Evolutionary conservation across 2,113 vertebrate genomes (phyloP), one percentile per base, ranked within the genome.

Genomic region (Pollachius pollachius): DNA sequence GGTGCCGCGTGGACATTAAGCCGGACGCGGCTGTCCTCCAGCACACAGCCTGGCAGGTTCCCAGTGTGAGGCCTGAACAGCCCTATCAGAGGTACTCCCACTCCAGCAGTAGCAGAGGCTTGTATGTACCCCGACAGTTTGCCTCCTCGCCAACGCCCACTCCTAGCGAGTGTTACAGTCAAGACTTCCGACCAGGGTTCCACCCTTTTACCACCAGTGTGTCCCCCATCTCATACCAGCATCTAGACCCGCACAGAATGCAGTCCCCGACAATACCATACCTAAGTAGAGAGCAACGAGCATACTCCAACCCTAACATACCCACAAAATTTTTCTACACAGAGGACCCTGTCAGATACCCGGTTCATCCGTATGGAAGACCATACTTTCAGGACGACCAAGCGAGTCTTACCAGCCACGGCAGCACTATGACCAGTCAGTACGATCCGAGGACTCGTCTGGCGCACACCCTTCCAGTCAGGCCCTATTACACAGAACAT

Each of bases 1-100:
- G 92, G 74, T 97, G 94, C 84, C 94, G 97, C 12, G 88, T 98
- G 60, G 97, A 98, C 85, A 96, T 98, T 81, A 98, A 97, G 79
- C 97, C 97, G 0, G 96, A 97, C 1, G 96, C 95, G 69, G 87
- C 94, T 0, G 94, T 95, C 37, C 88, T 96, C 54, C 92, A 95
- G 80, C 95, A 97, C 4, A 83, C 95, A 0, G 87, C 93, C 0
- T 89, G 94, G 64, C 86, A 86, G 63, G 67, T 84, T 81, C n/a
- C 81, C 78, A 11, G 86, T 83, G 21, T 81, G 64, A 90, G 89
- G 4, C 78, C 74, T 15, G 92, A 93, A 0, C 74, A 86, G 0
- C 82, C 86, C 68, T 96, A 94, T 93, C 90, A 92, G 62, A 93
- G 93, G 5, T 78, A 89, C 0, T 89, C 90, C 0, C 87, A 89